Base-by-base conservation (phyloP, 2,797 vertebrate species). In the Pampus argenteus region DNA sequence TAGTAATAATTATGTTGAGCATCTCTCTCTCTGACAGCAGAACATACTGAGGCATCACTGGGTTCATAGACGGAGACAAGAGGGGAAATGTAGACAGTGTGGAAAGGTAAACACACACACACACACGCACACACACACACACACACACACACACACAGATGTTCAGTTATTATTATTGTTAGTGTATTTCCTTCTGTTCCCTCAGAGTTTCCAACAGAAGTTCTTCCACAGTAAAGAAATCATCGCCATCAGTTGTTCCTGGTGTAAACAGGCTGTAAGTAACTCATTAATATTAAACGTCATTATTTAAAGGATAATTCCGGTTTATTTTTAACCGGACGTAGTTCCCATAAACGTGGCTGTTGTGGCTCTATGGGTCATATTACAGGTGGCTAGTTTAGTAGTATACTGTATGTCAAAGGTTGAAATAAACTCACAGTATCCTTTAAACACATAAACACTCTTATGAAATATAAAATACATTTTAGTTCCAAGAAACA, bases 141-240 rank as follows among this genome's bases (percentile, higher is more conserved):
- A 56, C 25, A 48, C 36, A 66, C 36, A 67, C 71, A 48, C 9
- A 49, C 44, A 59, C 22, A 26, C 26, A 51, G 23, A 55, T 56
- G 49, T 17, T 51, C n/a, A 17, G 22, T 38, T 48, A 6, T 36
- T n/a, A 3, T 2, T 70, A n/a, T 45, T 67, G 13, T 74, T 2
- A 14, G 6, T 47, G 14, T 65, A 0, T 44, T 42, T 64, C 9
- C 73, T 13, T 57, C 10, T 89, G 49, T 66, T 70, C 88, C 50
- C 62, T 58, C 95, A 98, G 98, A 97, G 90, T 94, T 96, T 99
- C 90, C 97, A 99, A 77, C 98, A 99, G 92, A 99, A 99, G 92
- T 98, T 99, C 92, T 99, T 99, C 93, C 97, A 99, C 85, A 99
- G 96, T 91, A 99, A 99, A 94, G 98, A 99, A 93, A 99, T 99